Base-by-base conservation (phyloP, 2,797 vertebrate genomes). In the Manis crassicaudata region DNA sequence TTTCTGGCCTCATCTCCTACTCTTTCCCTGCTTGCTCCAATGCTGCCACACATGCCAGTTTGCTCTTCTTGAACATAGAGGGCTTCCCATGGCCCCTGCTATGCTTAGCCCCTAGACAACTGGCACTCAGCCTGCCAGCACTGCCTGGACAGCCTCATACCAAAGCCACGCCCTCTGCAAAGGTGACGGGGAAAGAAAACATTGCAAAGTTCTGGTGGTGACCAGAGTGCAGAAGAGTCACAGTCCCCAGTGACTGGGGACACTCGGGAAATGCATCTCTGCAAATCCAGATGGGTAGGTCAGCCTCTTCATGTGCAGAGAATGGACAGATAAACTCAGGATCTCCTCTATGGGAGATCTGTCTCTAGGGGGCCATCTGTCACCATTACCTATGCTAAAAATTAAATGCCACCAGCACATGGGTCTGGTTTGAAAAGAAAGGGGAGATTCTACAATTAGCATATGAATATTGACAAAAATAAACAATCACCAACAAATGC, bases 361-460 rank as follows among this genome's bases (percentile, higher is more conserved):
- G 43, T 43, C 35, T 63, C 70, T 17, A 63, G 60, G 60, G 83
- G 73, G 54, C 32, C 21, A 1, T 46, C 37, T 46, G 52, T 67
- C 54, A 72, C 56, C 6, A 3, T 35, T 27, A 68, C 46, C 37
- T 18, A 11, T 56, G 81, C 79, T 14, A 87, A 83, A 70, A 79
- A 83, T 21, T 23, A 70, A 84, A 62, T 5, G 32, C 25, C 54
- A 80, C 43, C 6, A 8, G 77, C 54, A 83, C 16, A 17, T 6
- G 43, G 54, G 11, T 82, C 65, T 56, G 62, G 46, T 65, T 81
- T 76, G 25, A 70, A 81, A 79, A 94, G 84, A 96, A 96, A 92
- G 37, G 46, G 37, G 29, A 89, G 67, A 75, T 40, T 82, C 75
- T 67, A 68, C 46, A 88, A 56, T 58, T 25, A 81, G 50, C 35